A percentile compares a stretch with the other conserved stretches of the same genome.
Conservation (phyloP, 2,797 vertebrate genomes). For the Melopsittacus undulatus region DNA sequence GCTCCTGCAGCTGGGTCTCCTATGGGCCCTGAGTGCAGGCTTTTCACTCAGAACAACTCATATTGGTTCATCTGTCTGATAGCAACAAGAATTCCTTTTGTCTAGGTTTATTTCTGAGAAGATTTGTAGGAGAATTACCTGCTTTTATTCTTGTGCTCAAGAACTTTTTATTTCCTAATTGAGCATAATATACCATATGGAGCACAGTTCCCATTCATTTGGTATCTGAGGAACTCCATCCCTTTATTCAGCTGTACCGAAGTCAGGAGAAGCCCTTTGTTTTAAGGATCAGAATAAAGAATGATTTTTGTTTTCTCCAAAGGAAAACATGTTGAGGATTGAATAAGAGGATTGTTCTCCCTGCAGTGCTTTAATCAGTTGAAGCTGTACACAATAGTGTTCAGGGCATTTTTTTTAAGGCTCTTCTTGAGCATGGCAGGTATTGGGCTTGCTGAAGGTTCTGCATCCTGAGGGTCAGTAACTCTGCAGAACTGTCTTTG, state of each 20-base stretch:
- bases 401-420: not conserved
- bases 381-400: not conserved
- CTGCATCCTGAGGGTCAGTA: not conserved
- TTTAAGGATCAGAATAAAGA: not conserved
- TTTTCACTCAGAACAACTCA: not conserved
- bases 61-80: not conserved
- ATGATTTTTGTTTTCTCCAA: not conserved
- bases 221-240: not conserved
- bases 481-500: not conserved
- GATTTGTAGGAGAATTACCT: not conserved
- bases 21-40: not conserved
- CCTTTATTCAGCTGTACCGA: not conserved
- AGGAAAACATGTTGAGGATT: not conserved
- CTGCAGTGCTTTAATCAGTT: not conserved
- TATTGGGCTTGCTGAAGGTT: not conserved
- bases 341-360: not conserved
- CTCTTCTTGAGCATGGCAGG: not conserved
- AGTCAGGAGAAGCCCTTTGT: not conserved
- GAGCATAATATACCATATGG: not conserved
- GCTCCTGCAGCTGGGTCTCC: accelerated
- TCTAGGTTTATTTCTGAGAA: not conserved
- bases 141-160: not conserved
- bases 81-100: not conserved
- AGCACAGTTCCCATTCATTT: not conserved
- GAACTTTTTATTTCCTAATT: not conserved